Conservation (phyloP, 1,140 invertebrate species). For the Harpegnathos saltator region DNA sequence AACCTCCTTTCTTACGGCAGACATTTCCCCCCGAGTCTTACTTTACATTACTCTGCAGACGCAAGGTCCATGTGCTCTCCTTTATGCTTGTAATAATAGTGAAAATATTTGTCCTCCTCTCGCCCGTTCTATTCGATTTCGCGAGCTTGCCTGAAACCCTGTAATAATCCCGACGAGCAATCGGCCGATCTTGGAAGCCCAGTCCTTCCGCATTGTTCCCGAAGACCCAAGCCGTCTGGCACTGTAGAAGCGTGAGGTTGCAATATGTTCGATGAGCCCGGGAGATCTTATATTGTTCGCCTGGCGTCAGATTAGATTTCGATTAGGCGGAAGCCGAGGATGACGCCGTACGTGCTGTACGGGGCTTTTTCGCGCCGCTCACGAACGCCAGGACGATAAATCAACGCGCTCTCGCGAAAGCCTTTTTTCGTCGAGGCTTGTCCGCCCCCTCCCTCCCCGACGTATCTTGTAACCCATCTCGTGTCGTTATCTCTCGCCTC, state of each 20-base stretch:
- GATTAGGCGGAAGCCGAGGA: constrained; percentile 42
- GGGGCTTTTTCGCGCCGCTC: constrained; percentile 35
- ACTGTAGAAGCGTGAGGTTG: constrained; percentile 33
- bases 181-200: constrained; percentile 20
- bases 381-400: constrained; percentile 36
- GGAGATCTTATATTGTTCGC: constrained; percentile 39
- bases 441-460: too few relatives aligned
- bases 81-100: constrained; percentile 24
- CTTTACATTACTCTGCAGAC: constrained; percentile 3
- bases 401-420: constrained; percentile 48
- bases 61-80: not conserved
- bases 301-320: constrained; percentile 53
- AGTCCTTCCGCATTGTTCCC: constrained; percentile 44
- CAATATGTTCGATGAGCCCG: constrained; percentile 55
- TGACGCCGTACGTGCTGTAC: constrained; percentile 28
- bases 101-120: not conserved
- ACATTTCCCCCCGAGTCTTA: not conserved
- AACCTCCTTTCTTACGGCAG: too few relatives aligned
- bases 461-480: constrained; percentile 52
- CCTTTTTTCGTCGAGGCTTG: constrained; percentile 29
- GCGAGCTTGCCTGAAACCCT: constrained; percentile 4
- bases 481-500: constrained; percentile 28
- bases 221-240: not conserved
- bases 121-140: not conserved
- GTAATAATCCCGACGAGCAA: constrained; percentile 41